phyloP scores from a whole-genome alignment of 2,888 invertebrate genomes.

The Drosophila rubida region DNA sequence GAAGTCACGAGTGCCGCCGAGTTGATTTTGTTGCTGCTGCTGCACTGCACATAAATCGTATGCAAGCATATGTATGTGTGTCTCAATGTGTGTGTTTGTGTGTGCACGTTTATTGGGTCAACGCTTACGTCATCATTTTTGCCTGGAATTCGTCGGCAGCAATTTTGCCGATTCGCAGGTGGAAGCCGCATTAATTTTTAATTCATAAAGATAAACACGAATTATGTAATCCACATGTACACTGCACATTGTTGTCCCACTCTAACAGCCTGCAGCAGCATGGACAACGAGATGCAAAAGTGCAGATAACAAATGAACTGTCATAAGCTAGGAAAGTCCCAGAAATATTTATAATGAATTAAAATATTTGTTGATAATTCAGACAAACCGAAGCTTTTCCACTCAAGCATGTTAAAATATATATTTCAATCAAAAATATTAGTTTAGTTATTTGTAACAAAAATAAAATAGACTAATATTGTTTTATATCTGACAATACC shows the following conservation, averaged over 20 bases:
- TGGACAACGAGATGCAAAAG: constrained; percentile 7
- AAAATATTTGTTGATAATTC: too few species aligned
- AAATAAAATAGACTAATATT: too few species aligned
- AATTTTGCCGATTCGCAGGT: constrained; percentile 54
- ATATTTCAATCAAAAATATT: too few species aligned
- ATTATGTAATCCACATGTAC: constrained; percentile 37
- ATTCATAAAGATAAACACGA: constrained; percentile 47
- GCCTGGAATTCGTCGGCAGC: constrained; percentile 67
- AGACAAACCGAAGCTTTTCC: too few species aligned
- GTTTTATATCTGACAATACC: not conserved
- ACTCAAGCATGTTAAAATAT: too few species aligned
- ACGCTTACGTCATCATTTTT: constrained; percentile 77
- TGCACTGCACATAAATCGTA: constrained; percentile 71
- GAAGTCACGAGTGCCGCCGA: constrained; percentile 78
- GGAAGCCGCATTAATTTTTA: constrained; percentile 33
- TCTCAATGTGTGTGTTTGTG: constrained; percentile 6
- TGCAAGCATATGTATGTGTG: constrained; percentile 42
- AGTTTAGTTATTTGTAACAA: too few species aligned
- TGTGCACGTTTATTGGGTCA: constrained; percentile 73
- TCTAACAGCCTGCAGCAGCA: not conserved
- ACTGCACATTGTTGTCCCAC: not conserved
- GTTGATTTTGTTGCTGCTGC: constrained; percentile 41
- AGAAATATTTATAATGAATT: too few species aligned
- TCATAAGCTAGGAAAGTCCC: not conserved
- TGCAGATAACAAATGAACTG: not conserved